A percentile compares a stretch with the other conserved stretches of the same genome.
Conservation (phyloP, 2,888 invertebrate genomes). For the Callinectes sapidus region DNA sequence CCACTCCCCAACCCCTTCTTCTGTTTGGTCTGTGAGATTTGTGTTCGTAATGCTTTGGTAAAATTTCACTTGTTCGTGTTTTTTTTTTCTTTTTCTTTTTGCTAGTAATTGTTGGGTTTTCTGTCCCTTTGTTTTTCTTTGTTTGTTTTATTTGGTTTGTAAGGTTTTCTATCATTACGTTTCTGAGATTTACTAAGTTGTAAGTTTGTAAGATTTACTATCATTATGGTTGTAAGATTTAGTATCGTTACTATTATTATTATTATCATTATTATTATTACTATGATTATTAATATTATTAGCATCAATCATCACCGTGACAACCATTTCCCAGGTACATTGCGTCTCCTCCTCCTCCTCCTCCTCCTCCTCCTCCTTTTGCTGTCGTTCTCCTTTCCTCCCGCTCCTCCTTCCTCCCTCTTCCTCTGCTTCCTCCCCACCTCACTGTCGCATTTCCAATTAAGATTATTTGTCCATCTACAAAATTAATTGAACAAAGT, state of each 20-base stretch:
- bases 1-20: too few species aligned
- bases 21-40: background rate
- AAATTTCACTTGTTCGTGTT: too few species aligned
- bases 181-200: too few species aligned
- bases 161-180: too few species aligned
- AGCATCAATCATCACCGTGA: background rate
- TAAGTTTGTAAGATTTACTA: too few species aligned
- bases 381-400: background rate
- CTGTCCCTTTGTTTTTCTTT: too few species aligned
- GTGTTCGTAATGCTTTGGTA: too few species aligned
- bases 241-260: background rate
- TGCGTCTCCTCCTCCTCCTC: background rate
- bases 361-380: conserved; percentile 29
- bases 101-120: too few species aligned
- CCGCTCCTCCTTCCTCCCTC: conserved; percentile 11
- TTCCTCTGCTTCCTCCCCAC: conserved; percentile 31
- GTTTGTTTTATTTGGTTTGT: too few species aligned
- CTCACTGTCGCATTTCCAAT: conserved; percentile 46
- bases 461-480: conserved; percentile 54
- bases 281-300: conserved; percentile 15
- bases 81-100: too few species aligned
- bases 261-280: background rate
- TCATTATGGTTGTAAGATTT: background rate
- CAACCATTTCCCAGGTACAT: background rate
- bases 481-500: conserved; percentile 53